These are phyloP conservation scores for Dicyrtomina minuta DNA, from an alignment of 2,888 invertebrate species.

Conservation along the genomic window DNA sequence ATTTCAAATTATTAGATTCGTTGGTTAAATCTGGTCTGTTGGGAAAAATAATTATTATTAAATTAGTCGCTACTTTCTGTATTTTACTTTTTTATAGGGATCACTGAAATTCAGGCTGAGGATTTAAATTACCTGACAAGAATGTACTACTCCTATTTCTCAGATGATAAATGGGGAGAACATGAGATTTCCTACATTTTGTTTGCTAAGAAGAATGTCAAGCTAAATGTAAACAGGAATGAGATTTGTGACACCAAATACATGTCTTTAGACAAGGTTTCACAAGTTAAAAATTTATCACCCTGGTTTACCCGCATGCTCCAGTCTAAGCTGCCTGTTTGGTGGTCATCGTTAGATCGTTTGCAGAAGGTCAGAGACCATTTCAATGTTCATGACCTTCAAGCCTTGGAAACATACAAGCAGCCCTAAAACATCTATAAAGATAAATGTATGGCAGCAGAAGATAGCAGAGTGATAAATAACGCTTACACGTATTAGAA, in stretches of 20 bases:
- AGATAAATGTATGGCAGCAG: no score
- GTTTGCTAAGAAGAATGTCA: constrained; percentile 78
- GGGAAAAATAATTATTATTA: no score
- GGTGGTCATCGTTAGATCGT: constrained; percentile 89
- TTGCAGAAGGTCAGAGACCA: constrained; percentile 73
- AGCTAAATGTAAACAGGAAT: constrained; percentile 78
- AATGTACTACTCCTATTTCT: constrained; percentile 78
- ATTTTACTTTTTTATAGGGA: constrained; percentile 58
- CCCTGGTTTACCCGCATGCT: constrained; percentile 93
- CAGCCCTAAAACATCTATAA: no score
- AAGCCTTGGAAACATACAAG: no score
- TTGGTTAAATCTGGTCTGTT: no score
- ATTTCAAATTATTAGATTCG: no score
- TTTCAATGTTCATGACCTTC: constrained; percentile 68
- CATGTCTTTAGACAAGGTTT: constrained; percentile 4
- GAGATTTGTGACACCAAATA: constrained; percentile 89
- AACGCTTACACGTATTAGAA: no score
- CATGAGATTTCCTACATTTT: no score
- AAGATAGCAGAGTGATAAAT: no score
- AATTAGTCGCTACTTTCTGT: no score
- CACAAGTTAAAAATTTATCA: constrained; percentile 59
- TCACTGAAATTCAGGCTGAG: no score
- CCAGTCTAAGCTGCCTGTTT: constrained; percentile 73
- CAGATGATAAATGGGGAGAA: constrained; percentile 54
- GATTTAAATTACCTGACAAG: constrained; percentile 82